Percentiles rank a stretch among this genome's conserved stretches.
Evolutionary conservation across 2,888 invertebrate species (phyloP).

Genomic region (Lordiphosa andalusiaca): DNA sequence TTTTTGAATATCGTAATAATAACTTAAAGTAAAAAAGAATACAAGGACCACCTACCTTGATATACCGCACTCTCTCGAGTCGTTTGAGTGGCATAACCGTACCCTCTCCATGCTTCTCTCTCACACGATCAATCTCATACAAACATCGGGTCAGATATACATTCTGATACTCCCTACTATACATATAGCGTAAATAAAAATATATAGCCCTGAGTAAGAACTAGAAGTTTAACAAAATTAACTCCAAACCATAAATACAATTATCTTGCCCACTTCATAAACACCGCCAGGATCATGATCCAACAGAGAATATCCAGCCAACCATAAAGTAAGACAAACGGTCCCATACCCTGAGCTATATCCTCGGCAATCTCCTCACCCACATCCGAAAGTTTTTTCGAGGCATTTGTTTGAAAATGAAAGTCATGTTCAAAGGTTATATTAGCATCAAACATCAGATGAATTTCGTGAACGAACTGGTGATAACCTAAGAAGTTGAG

Average conservation of each 20-base stretch:
- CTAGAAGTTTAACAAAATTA: background rate
- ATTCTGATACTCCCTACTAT: constrained; percentile 87
- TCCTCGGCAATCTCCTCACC: constrained; percentile 82
- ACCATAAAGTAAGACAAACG: constrained; percentile 81
- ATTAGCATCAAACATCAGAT: constrained; percentile 84
- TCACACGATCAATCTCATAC: constrained; percentile 83
- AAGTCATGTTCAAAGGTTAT: constrained; percentile 84
- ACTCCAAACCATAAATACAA: background rate
- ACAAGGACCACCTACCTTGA: constrained; percentile 80
- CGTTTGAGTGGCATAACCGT: constrained; percentile 86
- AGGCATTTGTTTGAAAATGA: constrained; percentile 83
- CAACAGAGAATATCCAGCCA: constrained; percentile 82
- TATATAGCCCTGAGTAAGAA: constrained; percentile 83
- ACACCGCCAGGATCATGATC: constrained; percentile 82
- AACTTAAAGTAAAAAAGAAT: no score
- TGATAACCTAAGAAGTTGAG: constrained; percentile 81
- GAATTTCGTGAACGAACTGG: constrained; percentile 82
- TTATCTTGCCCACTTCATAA: constrained; percentile 81
- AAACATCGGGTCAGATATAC: constrained; percentile 86
- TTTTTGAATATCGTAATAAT: no score
- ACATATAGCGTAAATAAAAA: constrained; percentile 87
- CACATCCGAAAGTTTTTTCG: constrained; percentile 82
- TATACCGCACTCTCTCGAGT: constrained; percentile 84
- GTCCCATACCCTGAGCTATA: constrained; percentile 81
- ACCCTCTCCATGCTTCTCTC: constrained; percentile 83